A percentile compares a stretch with the other conserved stretches of the same genome.
Evolutionary conservation across 2,888 invertebrate genomes (phyloP).

Genomic region (Venusia cambrica): DNA sequence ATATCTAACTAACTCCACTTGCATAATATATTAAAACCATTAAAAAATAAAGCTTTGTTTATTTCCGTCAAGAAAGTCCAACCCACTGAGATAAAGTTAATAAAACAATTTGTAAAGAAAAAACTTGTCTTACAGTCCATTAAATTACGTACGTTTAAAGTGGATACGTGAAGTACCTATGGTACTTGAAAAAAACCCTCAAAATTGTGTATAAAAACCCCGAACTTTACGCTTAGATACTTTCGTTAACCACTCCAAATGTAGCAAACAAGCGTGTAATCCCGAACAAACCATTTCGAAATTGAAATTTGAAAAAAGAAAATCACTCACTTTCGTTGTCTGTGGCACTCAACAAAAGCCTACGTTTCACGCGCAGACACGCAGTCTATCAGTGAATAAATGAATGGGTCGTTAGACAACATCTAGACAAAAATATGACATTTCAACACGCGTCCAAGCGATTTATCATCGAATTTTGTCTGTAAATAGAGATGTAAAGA

Average conservation of each 20-base stretch:
- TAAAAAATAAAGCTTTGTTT: too few species aligned
- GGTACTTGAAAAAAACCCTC: too few species aligned
- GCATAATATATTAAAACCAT: too few species aligned
- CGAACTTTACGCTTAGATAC: not conserved
- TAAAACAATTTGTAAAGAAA: too few species aligned
- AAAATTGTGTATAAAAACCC: too few species aligned
- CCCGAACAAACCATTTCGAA: conserved; percentile 40
- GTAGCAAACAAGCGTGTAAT: conserved; percentile 23
- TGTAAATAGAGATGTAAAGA: conserved; percentile 32
- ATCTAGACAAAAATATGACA: conserved; percentile 35
- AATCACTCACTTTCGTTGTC: conserved; percentile 42
- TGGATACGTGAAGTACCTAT: too few species aligned
- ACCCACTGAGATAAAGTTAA: too few species aligned
- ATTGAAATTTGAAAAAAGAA: conserved; percentile 44
- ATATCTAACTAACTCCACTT: too few species aligned
- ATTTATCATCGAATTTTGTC: conserved; percentile 51
- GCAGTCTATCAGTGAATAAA: conserved; percentile 55
- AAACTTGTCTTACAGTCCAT: too few species aligned
- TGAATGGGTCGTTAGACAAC: conserved; percentile 39
- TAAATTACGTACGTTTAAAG: too few species aligned
- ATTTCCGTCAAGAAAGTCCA: too few species aligned
- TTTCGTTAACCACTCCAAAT: conserved; percentile 8
- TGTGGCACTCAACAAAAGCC: conserved; percentile 50
- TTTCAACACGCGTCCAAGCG: conserved; percentile 39
- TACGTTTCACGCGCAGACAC: conserved; percentile 44